These are phyloP conservation scores for Brassicogethes aeneus DNA, from an alignment of 2,888 invertebrate genomes.

Conservation along the genomic window DNA sequence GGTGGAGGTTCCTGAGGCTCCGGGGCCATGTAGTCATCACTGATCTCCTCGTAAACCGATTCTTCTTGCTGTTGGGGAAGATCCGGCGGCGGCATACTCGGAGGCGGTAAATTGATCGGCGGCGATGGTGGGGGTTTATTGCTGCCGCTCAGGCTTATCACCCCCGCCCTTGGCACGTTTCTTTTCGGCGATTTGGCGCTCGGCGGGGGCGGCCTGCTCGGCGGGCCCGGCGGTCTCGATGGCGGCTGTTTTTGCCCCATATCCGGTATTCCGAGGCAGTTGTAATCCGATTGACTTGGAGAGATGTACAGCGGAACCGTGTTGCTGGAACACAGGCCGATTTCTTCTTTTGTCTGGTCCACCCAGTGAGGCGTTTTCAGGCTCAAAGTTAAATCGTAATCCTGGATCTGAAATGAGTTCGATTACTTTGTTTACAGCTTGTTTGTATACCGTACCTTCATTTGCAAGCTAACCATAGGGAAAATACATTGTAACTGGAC, in stretches of 20 bases:
- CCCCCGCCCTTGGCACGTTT: constrained; percentile 39
- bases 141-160: constrained; percentile 49
- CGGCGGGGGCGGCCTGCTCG: constrained; percentile 46
- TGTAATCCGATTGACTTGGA: constrained; percentile 35
- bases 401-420: constrained; percentile 51
- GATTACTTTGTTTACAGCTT: too few species aligned
- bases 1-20: constrained; percentile 56
- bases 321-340: constrained; percentile 75
- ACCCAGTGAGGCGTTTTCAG: constrained; percentile 84
- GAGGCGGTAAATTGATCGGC: constrained; percentile 17
- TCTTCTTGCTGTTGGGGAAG: constrained; percentile 30
- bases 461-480: too few species aligned
- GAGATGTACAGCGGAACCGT: constrained; percentile 61
- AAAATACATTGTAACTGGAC: too few species aligned
- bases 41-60: constrained; percentile 50
- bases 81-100: constrained; percentile 24
- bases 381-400: constrained; percentile 57
- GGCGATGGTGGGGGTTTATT: constrained; percentile 30
- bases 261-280: constrained; percentile 45
- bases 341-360: constrained; percentile 70
- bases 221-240: constrained; percentile 34
- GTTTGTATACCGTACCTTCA: too few species aligned
- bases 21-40: constrained; percentile 40
- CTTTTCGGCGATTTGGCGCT: constrained; percentile 38
- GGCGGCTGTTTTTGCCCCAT: constrained; percentile 28